A percentile compares a stretch with the other conserved stretches of the same genome.
phyloP scores from a whole-genome alignment of 2,113 vertebrate genomes.

The Ochotona princeps region DNA sequence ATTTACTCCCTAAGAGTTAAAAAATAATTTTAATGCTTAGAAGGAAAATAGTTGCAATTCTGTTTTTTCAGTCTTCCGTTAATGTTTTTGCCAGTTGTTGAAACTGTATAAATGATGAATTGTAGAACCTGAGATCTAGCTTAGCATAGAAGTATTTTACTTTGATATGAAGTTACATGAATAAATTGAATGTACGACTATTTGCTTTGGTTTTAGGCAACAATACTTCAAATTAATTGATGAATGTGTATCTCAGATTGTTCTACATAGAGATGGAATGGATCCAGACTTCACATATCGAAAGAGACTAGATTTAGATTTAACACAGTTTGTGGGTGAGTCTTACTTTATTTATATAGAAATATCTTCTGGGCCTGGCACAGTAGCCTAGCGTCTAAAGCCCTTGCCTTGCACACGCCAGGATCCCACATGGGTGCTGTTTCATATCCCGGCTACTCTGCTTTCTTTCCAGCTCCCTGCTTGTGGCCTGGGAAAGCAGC shows the following conservation, averaged over 20 bases:
- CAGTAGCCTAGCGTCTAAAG: too few species aligned
- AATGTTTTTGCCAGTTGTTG: not conserved
- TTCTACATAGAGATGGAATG: slow-evolving; percentile 94
- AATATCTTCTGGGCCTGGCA: not conserved
- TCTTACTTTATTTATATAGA: slow-evolving; percentile 45
- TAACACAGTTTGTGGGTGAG: slow-evolving; percentile 95
- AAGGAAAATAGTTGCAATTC: not conserved
- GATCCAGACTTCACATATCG: slow-evolving; percentile 98
- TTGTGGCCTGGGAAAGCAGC: too few species aligned
- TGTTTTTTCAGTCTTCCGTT: not conserved
- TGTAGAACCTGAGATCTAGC: not conserved
- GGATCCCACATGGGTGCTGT: too few species aligned
- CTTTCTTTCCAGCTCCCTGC: too few species aligned
- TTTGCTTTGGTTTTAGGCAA: slow-evolving; percentile 87
- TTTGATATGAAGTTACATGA: not conserved
- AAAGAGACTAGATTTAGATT: slow-evolving; percentile 95
- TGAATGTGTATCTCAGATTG: slow-evolving; percentile 97
- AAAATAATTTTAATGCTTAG: too few species aligned
- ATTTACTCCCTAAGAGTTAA: not conserved
- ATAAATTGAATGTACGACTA: slow-evolving; percentile 1
- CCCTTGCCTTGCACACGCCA: too few species aligned
- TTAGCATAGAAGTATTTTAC: not conserved
- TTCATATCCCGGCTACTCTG: too few species aligned
- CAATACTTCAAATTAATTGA: slow-evolving; percentile 99
- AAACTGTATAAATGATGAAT: slow-evolving; percentile 5